phyloP scores from a whole-genome alignment of 2,888 invertebrate genomes.

The Cephus pygmeus region DNA sequence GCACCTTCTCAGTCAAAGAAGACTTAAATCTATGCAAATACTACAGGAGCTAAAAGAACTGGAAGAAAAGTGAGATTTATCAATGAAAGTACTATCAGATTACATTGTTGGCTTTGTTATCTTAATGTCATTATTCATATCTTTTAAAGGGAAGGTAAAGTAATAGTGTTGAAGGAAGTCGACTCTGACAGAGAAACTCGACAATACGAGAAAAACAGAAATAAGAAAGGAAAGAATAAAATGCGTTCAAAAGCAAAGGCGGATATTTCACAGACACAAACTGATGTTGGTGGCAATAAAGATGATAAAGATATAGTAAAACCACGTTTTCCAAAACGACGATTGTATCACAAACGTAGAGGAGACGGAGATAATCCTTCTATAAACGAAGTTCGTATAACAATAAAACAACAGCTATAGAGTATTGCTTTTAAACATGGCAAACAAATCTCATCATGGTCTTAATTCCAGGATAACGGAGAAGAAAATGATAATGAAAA shows the following conservation, averaged over 20 bases:
- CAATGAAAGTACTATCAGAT: background rate
- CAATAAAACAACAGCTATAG: slow-evolving; percentile 8
- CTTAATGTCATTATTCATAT: slow-evolving; percentile 9
- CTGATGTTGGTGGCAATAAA: slow-evolving; percentile 24
- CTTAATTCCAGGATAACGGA: slow-evolving; percentile 63
- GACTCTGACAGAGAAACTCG: slow-evolving; percentile 78
- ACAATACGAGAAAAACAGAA: slow-evolving; percentile 29
- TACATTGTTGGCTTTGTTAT: background rate
- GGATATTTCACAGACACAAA: slow-evolving; percentile 16
- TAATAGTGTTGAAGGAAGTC: slow-evolving; percentile 74
- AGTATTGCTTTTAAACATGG: background rate
- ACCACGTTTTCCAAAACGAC: slow-evolving; percentile 33
- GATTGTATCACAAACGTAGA: slow-evolving; percentile 31
- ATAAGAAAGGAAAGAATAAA: slow-evolving; percentile 25
- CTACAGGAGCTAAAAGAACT: slow-evolving; percentile 76
- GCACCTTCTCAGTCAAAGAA: slow-evolving; percentile 79
- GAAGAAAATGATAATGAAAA: slow-evolving; percentile 59
- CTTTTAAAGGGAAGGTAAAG: slow-evolving; percentile 70
- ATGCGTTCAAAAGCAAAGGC: slow-evolving; percentile 20
- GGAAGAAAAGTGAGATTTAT: slow-evolving; percentile 73
- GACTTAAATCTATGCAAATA: slow-evolving; percentile 79
- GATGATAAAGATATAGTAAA: slow-evolving; percentile 28
- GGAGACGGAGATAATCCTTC: slow-evolving; percentile 52
- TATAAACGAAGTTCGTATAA: slow-evolving; percentile 41
- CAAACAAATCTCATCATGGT: background rate